These are phyloP conservation scores for Zophobas morio DNA, from an alignment of 1,140 invertebrate species.

Conservation along the genomic window DNA sequence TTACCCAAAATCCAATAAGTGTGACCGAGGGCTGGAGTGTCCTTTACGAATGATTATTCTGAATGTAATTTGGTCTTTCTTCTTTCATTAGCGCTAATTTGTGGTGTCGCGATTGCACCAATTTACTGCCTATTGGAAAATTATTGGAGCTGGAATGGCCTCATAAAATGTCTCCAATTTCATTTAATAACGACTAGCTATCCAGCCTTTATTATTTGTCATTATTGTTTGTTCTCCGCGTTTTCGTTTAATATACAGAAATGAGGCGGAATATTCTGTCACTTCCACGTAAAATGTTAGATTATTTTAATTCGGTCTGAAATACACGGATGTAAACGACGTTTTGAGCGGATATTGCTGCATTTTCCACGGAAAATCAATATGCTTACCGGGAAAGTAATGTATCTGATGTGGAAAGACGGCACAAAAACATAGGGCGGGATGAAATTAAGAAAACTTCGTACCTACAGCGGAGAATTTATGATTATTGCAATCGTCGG, in stretches of 20 bases:
- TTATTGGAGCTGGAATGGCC: slow-evolving; percentile 27
- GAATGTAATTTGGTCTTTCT: slow-evolving; percentile 32
- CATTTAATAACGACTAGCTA: slow-evolving; percentile 36
- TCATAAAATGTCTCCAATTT: slow-evolving; percentile 38
- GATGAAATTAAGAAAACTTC: too few relatives aligned
- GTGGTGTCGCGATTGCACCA: slow-evolving; percentile 29
- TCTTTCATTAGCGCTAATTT: slow-evolving; percentile 35
- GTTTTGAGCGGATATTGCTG: not conserved
- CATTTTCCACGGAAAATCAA: not conserved
- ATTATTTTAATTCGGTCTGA: not conserved
- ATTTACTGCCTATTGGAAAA: slow-evolving; percentile 41
- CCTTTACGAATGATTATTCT: slow-evolving; percentile 21
- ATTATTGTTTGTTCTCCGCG: slow-evolving; percentile 14
- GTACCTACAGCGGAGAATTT: too few relatives aligned
- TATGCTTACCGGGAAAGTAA: not conserved
- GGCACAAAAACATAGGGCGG: too few relatives aligned
- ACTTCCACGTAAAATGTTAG: not conserved
- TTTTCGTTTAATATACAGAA: slow-evolving; percentile 35
- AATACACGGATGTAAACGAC: slow-evolving; percentile 5
- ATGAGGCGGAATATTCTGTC: slow-evolving; percentile 13
- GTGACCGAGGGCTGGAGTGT: not conserved
- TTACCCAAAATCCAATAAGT: slow-evolving; percentile 26
- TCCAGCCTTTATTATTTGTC: slow-evolving; percentile 35
- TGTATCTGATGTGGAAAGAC: too few relatives aligned
- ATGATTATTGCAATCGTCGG: too few relatives aligned